Conservation (phyloP, 2,113 vertebrate species). For the Calidris pygmaea region DNA sequence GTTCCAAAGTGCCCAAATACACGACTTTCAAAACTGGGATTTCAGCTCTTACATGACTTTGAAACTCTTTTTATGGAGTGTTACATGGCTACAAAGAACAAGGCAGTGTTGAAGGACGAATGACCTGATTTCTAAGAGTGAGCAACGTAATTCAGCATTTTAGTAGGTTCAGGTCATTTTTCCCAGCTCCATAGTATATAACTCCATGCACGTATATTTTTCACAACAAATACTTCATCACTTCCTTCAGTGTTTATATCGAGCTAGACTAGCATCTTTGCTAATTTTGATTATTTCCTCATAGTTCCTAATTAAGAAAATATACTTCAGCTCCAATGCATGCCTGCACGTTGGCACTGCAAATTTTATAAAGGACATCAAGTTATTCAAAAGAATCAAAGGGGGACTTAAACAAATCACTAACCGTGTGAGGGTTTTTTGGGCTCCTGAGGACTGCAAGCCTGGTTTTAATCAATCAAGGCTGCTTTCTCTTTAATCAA, state of each 20-base stretch:
- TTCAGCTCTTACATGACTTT: background rate
- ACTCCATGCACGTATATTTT: background rate
- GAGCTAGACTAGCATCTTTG: background rate
- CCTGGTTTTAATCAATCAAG: background rate
- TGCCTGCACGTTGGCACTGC: background rate
- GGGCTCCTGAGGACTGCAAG: background rate
- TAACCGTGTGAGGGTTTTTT: background rate
- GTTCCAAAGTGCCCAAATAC: background rate
- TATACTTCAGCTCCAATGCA: background rate
- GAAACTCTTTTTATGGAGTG: background rate
- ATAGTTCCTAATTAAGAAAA: background rate
- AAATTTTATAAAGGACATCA: background rate
- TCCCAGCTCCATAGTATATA: background rate
- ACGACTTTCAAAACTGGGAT: background rate
- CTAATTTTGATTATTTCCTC: background rate
- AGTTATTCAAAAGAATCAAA: background rate
- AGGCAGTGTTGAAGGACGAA: background rate
- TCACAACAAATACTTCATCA: background rate
- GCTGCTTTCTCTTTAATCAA: background rate
- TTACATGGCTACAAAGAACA: background rate
- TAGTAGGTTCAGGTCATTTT: background rate
- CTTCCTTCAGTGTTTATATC: background rate
- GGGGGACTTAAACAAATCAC: background rate
- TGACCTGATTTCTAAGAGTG: background rate
- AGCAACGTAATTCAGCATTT: background rate